phyloP scores from a whole-genome alignment of 2,113 vertebrate genomes.

The Pedionomus torquatus region DNA sequence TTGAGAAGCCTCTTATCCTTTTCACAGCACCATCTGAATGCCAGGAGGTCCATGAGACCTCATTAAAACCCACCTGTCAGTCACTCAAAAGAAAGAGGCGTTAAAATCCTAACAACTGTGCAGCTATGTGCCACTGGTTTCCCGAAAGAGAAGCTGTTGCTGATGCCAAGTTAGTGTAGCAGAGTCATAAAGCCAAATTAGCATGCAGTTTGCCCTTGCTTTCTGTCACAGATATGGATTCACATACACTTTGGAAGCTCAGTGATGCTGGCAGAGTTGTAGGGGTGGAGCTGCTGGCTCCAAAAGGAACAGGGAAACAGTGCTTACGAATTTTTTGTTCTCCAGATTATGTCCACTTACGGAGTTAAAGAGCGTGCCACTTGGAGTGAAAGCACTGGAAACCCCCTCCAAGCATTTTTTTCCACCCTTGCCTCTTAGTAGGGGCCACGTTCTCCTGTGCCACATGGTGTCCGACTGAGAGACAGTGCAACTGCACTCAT shows the following conservation, averaged over 20 bases:
- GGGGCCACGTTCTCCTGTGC: not conserved
- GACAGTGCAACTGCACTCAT: not conserved
- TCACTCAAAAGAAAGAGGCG: not conserved
- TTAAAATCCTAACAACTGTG: not conserved
- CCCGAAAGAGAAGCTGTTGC: not conserved
- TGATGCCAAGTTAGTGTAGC: not conserved
- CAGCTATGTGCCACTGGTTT: not conserved
- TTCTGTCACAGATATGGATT: not conserved
- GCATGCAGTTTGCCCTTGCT: not conserved
- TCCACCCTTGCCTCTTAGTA: not conserved
- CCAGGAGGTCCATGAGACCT: not conserved
- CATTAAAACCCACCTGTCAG: not conserved
- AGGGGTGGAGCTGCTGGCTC: not conserved
- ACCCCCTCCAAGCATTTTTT: not conserved
- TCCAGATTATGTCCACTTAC: not conserved
- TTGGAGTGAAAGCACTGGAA: not conserved
- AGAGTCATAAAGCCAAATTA: not conserved
- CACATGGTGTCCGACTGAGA: not conserved
- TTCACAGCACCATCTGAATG: not conserved
- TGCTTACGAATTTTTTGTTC: not conserved
- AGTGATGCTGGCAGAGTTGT: not conserved
- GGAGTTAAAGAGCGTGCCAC: not conserved
- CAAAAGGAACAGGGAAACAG: not conserved
- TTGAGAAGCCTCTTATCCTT: not conserved
- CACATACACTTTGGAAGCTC: fast-evolving